Conservation (phyloP, 2,888 invertebrate species). For the Chelonus formosanus region DNA sequence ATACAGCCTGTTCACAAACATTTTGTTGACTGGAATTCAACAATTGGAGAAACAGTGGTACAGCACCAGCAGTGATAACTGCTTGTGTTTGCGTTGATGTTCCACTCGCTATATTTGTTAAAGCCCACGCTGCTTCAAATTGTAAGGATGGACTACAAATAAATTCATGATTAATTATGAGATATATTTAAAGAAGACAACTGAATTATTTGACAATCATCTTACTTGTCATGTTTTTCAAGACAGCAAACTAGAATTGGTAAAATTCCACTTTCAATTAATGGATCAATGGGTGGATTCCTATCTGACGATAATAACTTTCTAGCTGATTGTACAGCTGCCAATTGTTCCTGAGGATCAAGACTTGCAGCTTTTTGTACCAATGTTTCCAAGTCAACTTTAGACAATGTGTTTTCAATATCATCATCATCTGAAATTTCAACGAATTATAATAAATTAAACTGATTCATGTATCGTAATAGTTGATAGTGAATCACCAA, state of each 20-base stretch:
- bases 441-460: no score
- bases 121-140: slow-evolving; percentile 97
- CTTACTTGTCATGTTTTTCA: slow-evolving; percentile 78
- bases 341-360: slow-evolving; percentile 82
- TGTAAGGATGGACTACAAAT: slow-evolving; percentile 81
- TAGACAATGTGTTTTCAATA: slow-evolving; percentile 74
- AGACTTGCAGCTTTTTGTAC: slow-evolving; percentile 86
- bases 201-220: slow-evolving; percentile 16
- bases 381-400: slow-evolving; percentile 81
- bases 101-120: slow-evolving; percentile 96
- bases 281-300: slow-evolving; percentile 97
- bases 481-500: no score
- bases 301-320: slow-evolving; percentile 96
- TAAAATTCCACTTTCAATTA: slow-evolving; percentile 93
- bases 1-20: slow-evolving; percentile 99
- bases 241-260: slow-evolving; percentile 94
- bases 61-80: slow-evolving; percentile 94
- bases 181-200: slow-evolving; percentile 3
- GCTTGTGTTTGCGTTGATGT: slow-evolving; percentile 91
- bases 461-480: no score
- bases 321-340: slow-evolving; percentile 93
- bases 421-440: slow-evolving; percentile 84
- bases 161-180: slow-evolving; percentile 17
- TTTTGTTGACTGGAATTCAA: slow-evolving; percentile 93
- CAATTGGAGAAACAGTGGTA: slow-evolving; percentile 91